Evolutionary conservation across 2,888 invertebrate species (phyloP).

Genomic region (Chironomus riparius): DNA sequence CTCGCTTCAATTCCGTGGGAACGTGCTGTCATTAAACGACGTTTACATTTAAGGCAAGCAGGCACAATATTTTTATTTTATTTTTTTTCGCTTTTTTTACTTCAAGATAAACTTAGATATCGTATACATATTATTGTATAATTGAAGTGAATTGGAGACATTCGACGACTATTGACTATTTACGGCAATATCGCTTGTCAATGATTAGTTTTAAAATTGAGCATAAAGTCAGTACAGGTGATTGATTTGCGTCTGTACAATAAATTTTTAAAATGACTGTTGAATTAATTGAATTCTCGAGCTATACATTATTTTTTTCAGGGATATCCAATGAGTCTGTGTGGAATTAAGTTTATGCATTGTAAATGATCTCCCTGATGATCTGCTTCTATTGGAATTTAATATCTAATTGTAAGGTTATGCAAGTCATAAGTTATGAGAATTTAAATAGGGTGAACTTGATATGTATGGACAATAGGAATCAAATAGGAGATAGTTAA

Average conservation of each 20-base stretch:
- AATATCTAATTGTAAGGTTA: no score
- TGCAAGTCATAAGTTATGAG: no score
- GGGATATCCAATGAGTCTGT: no score
- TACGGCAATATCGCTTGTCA: conserved; percentile 1
- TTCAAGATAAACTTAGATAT: not conserved
- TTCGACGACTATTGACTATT: not conserved
- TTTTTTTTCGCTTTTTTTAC: not conserved
- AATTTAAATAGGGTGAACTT: no score
- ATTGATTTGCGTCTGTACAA: not conserved
- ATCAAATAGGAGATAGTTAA: no score
- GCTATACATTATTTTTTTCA: not conserved
- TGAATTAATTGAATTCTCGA: not conserved
- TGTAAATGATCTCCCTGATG: no score
- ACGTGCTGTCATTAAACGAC: conserved; percentile 23
- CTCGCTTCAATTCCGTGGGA: conserved; percentile 23
- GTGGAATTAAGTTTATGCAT: no score
- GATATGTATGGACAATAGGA: no score
- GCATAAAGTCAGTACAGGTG: not conserved
- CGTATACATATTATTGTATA: not conserved
- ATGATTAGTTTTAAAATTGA: conserved; percentile 3
- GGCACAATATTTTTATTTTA: not conserved
- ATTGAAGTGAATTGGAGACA: not conserved
- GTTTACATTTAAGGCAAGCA: conserved; percentile 8
- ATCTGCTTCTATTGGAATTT: no score
- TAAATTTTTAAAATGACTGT: no score